Evolutionary conservation across 2,888 invertebrate species (phyloP).

Genomic region (Listrodromus nycthemerus): DNA sequence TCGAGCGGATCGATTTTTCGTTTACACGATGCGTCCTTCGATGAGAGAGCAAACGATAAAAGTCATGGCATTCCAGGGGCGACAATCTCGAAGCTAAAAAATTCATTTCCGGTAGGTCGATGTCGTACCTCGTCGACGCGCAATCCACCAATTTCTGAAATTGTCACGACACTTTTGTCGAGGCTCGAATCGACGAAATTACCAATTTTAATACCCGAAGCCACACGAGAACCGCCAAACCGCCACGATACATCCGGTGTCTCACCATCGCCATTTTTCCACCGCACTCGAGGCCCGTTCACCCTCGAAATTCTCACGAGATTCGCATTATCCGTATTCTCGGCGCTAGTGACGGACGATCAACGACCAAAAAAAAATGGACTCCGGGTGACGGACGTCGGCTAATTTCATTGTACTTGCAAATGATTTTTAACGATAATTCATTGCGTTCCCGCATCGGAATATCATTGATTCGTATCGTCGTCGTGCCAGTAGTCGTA

Average conservation of each 20-base stretch:
- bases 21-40: conserved; percentile 31
- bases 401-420: too few species aligned
- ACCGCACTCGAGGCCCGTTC: conserved; percentile 32
- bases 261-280: conserved; percentile 40
- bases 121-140: conserved; percentile 46
- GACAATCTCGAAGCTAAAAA: conserved; percentile 61
- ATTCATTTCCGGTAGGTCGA: conserved; percentile 60
- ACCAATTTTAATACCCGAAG: conserved; percentile 48
- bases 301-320: neutral
- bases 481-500: too few species aligned
- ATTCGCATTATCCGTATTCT: neutral
- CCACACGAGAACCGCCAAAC: conserved; percentile 53
- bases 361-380: neutral
- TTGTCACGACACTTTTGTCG: neutral
- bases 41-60: conserved; percentile 61
- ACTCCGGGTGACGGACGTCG: too few species aligned
- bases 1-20: too few species aligned
- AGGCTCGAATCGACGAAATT: neutral
- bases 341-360: neutral
- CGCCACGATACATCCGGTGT: conserved; percentile 29
- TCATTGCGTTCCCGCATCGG: too few species aligned
- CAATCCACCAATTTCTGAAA: conserved; percentile 50
- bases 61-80: conserved; percentile 60
- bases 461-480: too few species aligned
- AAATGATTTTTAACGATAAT: too few species aligned